Evolutionary conservation across 2,113 vertebrate species (phyloP), one percentile per base, ranked within the genome.

Genomic region (Cebus imitator): DNA sequence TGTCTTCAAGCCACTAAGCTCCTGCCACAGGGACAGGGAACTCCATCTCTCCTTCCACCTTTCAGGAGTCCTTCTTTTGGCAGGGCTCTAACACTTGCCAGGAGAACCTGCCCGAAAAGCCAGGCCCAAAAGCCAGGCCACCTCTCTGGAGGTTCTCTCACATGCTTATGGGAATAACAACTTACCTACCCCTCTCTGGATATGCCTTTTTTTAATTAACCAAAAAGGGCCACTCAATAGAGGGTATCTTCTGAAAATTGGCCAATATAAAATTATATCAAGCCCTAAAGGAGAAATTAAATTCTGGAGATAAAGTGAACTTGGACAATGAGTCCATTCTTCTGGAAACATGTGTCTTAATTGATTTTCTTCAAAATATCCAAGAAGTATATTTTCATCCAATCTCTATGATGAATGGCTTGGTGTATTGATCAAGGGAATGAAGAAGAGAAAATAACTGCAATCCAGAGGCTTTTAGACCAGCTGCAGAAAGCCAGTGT

Each of bases 101-200:
- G 98, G 98, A 99, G 64, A 97, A 98, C 58, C 80, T 97, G 37
- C 37, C 37, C 52, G 97, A 95, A 37, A 97, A 95, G 58, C 97
- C 98, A 73, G 99, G 99, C 57, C 52, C 97, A 95, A 37, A 97
- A 95, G 58, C 97, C 98, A 73, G 99, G 99, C 57, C 98, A 98
- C 52, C 99, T 99, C 87, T 99, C 99, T 86, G 99, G 99, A 52
- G 98, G 98, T 93, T 98, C 99, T 30, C 98, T 99, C 66, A 96
- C 97, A 96, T 80, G 96, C 99, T 92, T 99, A 99, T 76, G 97
- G 98, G 23, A 99, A 99, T 78, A 98, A 99, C 79, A 98, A 98
- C 96, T 98, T 99, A 96, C 99, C 99, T 78, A 99, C 99, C 88
- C 98, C 99, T 12, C 97, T 99, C 98, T 99, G 99, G 99, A 99